These are phyloP conservation scores for Procavia capensis DNA, from an alignment of 2,113 vertebrate genomes.

Conservation along the genomic window DNA sequence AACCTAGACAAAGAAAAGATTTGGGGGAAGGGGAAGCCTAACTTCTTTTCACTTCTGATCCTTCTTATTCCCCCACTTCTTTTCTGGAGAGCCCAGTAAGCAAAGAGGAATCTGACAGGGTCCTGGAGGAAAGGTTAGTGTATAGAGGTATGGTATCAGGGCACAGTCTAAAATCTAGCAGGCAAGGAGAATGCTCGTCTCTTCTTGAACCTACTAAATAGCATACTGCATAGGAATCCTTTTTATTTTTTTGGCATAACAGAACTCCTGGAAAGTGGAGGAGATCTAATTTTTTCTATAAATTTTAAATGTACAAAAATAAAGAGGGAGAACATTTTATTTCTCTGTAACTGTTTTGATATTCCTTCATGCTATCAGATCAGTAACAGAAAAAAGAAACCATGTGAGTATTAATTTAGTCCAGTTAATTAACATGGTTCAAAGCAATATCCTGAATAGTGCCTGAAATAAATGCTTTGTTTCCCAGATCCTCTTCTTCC, in stretches of 20 bases:
- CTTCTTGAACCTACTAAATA: background rate
- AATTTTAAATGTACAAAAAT: background rate
- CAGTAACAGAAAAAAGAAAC: background rate
- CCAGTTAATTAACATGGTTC: background rate
- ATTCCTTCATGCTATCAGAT: background rate
- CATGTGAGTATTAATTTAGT: background rate
- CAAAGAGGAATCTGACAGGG: background rate
- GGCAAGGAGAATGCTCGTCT: background rate
- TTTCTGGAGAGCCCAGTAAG: slow-evolving; percentile 2
- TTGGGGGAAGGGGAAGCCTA: too few species aligned
- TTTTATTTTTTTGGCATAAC: background rate
- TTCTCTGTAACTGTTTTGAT: background rate
- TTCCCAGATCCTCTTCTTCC: background rate
- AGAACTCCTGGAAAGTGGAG: background rate
- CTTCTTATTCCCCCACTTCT: background rate
- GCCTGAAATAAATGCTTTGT: background rate
- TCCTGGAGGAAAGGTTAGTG: background rate
- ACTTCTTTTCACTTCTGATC: background rate
- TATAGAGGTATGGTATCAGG: too few species aligned
- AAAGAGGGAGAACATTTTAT: background rate
- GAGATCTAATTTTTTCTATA: background rate
- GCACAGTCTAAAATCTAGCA: background rate
- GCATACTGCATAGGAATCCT: background rate
- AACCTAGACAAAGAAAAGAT: background rate
- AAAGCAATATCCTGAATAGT: background rate